Evolutionary conservation across 2,888 invertebrate genomes (phyloP), one percentile per base, ranked within the genome.

Genomic region (Neuroscelio doddi): DNA sequence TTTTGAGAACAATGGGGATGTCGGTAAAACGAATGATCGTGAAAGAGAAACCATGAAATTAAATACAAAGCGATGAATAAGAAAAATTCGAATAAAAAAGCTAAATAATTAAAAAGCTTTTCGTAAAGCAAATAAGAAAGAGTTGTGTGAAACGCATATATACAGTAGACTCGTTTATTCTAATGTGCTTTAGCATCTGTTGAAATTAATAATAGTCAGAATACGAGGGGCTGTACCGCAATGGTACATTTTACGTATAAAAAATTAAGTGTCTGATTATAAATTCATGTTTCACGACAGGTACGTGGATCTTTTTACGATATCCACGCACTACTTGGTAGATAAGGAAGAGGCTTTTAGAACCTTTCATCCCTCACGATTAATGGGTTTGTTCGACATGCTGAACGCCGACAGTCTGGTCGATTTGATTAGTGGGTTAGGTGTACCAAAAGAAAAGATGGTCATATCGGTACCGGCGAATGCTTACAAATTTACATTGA

Each of bases 331-430:
- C 71, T 89, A 89, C 42, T 79, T 93, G 82, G 88, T 89, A 29
- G 89, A 89, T 71, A 87, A 88, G 75, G 90, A 90, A 76, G 90
- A 89, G 83, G 70, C 73, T n/a, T 83, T 82, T 52, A 76, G 80
- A 15, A 91, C 92, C 1, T 92, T 90, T 79, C 93, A 93, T 78
- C 92, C 92, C 0, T 92, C 92, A 74, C 85, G 92, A 55, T 82
- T 93, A 69, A 92, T 92, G 79, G 92, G 93, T 0, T 80, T 92
- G 42, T 91, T 92, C 87, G 92, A 93, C 73, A 90, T 92, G 87
- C 89, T 91, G 81, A 93, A 93, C 74, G 90, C 91, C 77, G 93
- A 93, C 80, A 92, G 92, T 39, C 87, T 92, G 41, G 90, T 93
- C 44, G 93, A 93, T 80, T 85, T 93, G 51, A 89, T 90, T 4